Percentiles rank a stretch among this genome's conserved stretches.
These are phyloP conservation scores for Bombylius discolor DNA, from an alignment of 2,888 invertebrate genomes.

Conservation along the genomic window DNA sequence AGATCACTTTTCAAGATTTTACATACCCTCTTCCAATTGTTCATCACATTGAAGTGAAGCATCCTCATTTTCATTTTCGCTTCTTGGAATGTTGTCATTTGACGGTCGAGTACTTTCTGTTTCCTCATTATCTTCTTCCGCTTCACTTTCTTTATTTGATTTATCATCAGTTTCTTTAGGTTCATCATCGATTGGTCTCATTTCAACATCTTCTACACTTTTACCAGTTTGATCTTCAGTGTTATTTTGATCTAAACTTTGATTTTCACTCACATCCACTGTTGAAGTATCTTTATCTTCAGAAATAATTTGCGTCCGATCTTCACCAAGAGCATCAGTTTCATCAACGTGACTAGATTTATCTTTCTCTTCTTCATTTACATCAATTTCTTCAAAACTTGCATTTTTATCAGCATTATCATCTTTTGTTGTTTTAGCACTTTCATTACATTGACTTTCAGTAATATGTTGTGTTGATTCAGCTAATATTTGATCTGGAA, in stretches of 20 bases:
- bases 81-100: background rate
- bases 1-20: constrained; percentile 3
- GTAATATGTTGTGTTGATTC: constrained; percentile 2
- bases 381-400: background rate
- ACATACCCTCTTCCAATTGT: constrained; percentile 8
- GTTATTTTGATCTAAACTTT: background rate
- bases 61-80: constrained; percentile 9
- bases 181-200: constrained; percentile 11
- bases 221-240: background rate
- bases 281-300: background rate
- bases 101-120: background rate
- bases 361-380: background rate
- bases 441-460: background rate
- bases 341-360: constrained; percentile 16
- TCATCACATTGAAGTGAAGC: constrained; percentile 1
- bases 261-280: too few relatives aligned
- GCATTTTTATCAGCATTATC: constrained; percentile 5
- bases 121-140: constrained; percentile 13
- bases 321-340: constrained; percentile 24
- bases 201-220: constrained; percentile 10
- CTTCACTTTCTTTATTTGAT: constrained; percentile 12
- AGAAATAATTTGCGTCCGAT: constrained; percentile 14
- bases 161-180: constrained; percentile 2
- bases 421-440: constrained; percentile 17
- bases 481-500: constrained; percentile 6